These are phyloP conservation scores for Lamprotornis superbus DNA, from an alignment of 2,113 vertebrate genomes.

Conservation along the genomic window DNA sequence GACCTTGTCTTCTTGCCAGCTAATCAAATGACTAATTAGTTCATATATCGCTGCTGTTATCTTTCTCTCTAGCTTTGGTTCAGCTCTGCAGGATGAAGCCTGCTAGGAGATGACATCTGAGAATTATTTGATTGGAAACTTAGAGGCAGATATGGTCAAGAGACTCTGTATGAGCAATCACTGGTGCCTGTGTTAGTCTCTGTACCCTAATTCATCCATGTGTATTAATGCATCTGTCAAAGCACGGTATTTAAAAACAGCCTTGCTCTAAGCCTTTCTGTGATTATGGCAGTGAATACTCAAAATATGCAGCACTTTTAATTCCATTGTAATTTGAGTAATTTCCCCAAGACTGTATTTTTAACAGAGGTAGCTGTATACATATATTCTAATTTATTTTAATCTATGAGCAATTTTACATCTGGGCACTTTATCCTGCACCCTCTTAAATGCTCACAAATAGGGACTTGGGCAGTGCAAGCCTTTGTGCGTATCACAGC, in stretches of 20 bases:
- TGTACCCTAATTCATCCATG: background rate
- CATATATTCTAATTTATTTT: background rate
- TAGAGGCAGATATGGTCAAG: background rate
- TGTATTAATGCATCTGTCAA: background rate
- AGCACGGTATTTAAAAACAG: background rate
- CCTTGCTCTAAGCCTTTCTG: background rate
- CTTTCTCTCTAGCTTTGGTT: constrained; percentile 9
- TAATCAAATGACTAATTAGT: constrained; percentile 50
- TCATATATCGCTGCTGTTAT: background rate
- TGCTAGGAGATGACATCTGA: background rate
- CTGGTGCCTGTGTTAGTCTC: background rate
- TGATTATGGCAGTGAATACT: background rate
- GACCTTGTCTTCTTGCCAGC: background rate
- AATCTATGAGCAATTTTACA: background rate
- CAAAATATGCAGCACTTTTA: background rate
- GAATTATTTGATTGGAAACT: background rate
- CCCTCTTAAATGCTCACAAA: background rate
- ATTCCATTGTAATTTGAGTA: background rate
- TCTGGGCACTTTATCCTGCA: background rate
- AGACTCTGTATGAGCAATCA: background rate
- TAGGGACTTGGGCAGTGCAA: background rate
- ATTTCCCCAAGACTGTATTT: background rate
- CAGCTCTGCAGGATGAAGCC: background rate
- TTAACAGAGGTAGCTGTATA: background rate
- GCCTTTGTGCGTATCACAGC: background rate